These are phyloP conservation scores for Drosophila subquinaria DNA, from an alignment of 2,888 invertebrate species.

Conservation along the genomic window DNA sequence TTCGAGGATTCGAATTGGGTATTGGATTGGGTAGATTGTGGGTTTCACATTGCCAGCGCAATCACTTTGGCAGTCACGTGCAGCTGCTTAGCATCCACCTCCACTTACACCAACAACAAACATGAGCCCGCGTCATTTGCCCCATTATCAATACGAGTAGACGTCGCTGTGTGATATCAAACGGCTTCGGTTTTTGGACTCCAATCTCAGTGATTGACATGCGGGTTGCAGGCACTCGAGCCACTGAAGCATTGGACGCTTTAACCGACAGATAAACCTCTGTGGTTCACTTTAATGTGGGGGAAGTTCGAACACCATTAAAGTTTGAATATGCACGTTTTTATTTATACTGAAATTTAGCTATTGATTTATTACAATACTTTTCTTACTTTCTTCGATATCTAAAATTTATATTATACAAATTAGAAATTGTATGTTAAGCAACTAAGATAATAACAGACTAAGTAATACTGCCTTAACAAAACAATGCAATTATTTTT, in stretches of 20 bases:
- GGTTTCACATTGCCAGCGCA: constrained; percentile 31
- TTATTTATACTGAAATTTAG: background rate
- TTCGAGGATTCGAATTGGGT: constrained; percentile 15
- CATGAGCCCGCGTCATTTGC: constrained; percentile 62
- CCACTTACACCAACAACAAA: constrained; percentile 33
- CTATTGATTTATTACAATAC: background rate
- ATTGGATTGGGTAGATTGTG: constrained; percentile 23
- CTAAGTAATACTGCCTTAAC: background rate
- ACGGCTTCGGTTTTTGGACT: constrained; percentile 43
- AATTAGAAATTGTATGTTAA: too few species aligned
- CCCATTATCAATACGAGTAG: constrained; percentile 68
- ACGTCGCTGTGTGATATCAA: constrained; percentile 49
- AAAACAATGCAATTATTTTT: too few species aligned
- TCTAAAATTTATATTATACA: background rate
- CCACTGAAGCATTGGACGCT: constrained; percentile 35
- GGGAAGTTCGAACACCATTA: background rate
- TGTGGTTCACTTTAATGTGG: constrained; percentile 49
- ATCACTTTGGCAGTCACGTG: constrained; percentile 75
- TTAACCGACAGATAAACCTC: constrained; percentile 51
- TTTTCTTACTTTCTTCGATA: background rate
- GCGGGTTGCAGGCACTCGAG: constrained; percentile 59
- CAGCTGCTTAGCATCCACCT: constrained; percentile 74
- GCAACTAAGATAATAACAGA: too few species aligned
- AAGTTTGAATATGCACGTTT: background rate
- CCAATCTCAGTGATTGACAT: constrained; percentile 78